These are phyloP conservation scores for Ophthalmotilapia sp. DNA, from an alignment of 2,113 vertebrate genomes.

Conservation along the genomic window DNA sequence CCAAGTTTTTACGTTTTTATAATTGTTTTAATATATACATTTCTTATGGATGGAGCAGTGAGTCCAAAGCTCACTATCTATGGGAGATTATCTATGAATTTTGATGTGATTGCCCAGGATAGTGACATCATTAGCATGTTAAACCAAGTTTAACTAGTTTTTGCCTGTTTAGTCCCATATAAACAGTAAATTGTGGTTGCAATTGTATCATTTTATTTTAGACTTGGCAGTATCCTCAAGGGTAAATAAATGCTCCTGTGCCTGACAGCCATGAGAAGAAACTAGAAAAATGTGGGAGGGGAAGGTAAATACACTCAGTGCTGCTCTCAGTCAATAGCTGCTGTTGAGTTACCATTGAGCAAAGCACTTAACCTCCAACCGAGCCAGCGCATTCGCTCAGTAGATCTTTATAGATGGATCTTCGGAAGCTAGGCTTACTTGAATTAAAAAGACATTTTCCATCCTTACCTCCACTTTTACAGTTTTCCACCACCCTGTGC, in stretches of 20 bases:
- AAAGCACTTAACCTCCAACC: neutral
- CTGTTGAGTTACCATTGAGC: neutral
- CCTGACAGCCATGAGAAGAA: neutral
- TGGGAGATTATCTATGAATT: neutral
- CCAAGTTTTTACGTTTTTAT: neutral
- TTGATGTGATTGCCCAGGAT: neutral
- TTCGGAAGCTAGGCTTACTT: neutral
- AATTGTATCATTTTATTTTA: neutral
- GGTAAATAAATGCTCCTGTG: neutral
- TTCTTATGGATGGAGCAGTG: neutral
- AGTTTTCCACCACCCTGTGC: neutral
- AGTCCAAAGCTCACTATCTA: neutral
- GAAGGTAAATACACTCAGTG: neutral
- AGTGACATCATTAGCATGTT: neutral
- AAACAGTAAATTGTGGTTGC: neutral
- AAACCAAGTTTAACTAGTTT: neutral
- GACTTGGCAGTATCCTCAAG: neutral
- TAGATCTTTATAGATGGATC: neutral
- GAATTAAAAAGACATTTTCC: neutral
- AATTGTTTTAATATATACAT: neutral
- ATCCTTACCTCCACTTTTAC: neutral
- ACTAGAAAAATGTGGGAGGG: neutral
- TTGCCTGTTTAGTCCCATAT: neutral
- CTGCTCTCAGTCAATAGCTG: neutral
- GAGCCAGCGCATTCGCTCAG: neutral